Percentiles rank a stretch among this genome's conserved stretches.
Evolutionary conservation across 1,140 invertebrate species (phyloP).

Genomic region (Solenopsis fugax): DNA sequence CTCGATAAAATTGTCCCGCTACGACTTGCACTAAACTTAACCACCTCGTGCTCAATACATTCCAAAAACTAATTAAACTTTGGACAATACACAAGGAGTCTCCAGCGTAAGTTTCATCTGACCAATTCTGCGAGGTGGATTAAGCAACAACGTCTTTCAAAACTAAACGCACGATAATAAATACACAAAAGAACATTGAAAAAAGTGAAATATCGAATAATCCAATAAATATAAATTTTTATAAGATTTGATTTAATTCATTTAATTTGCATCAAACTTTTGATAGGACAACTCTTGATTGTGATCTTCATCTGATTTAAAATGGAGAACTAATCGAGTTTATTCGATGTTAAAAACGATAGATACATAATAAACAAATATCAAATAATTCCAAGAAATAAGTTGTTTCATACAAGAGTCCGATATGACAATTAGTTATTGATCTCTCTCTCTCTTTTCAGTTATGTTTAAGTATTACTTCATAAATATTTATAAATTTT

Average conservation of each 20-base stretch:
- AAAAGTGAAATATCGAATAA: constrained; percentile 60
- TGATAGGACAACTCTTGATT: background rate
- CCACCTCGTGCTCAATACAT: constrained; percentile 75
- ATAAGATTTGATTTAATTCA: background rate
- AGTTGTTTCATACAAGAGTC: background rate
- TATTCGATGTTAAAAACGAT: background rate
- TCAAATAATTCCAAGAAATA: background rate
- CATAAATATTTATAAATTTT: constrained; percentile 20
- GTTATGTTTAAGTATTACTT: background rate
- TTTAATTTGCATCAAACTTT: background rate
- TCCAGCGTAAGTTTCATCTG: constrained; percentile 65
- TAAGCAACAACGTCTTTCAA: constrained; percentile 51
- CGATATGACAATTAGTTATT: background rate
- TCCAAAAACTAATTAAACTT: constrained; percentile 87
- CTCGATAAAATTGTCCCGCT: constrained; percentile 83
- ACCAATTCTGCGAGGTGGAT: constrained; percentile 69
- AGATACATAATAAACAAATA: background rate
- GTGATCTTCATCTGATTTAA: background rate
- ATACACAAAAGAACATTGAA: constrained; percentile 61
- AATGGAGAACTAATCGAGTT: background rate
- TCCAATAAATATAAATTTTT: background rate
- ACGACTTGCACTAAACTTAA: constrained; percentile 82
- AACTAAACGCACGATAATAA: constrained; percentile 38
- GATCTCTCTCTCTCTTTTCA: no score
- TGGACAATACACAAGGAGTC: constrained; percentile 75